Evolutionary conservation across 2,113 vertebrate genomes (phyloP).

Genomic region (Etia nguti): DNA sequence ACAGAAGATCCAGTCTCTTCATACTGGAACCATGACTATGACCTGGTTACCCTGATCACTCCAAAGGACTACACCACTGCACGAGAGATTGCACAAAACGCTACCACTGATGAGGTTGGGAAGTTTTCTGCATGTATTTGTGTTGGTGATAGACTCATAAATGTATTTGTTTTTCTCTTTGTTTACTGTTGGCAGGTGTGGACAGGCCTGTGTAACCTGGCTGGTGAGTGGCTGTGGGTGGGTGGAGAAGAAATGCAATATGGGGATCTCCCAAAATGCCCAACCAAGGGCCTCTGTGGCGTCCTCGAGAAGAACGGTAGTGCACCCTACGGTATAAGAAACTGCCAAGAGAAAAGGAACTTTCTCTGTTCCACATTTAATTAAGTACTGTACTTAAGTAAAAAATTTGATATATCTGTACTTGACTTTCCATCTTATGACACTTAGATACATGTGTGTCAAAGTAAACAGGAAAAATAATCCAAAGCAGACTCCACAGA

Average conservation of each 20-base stretch:
- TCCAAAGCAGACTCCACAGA: neutral
- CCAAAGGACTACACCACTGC: fast-evolving
- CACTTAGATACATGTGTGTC: neutral
- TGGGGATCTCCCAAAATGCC: neutral
- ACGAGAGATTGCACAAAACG: fast-evolving
- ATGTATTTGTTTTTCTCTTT: neutral
- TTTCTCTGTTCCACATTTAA: neutral
- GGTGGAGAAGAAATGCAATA: neutral
- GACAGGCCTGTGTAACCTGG: neutral
- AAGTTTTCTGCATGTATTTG: neutral
- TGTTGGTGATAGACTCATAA: neutral
- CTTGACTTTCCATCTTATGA: neutral
- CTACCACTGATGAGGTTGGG: neutral
- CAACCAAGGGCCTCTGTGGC: neutral
- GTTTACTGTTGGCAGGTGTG: neutral
- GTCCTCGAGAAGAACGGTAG: fast-evolving
- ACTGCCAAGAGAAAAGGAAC: neutral
- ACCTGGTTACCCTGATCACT: neutral
- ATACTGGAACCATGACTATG: neutral
- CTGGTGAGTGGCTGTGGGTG: neutral
- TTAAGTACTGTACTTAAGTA: neutral
- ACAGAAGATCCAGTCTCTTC: neutral
- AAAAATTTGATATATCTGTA: neutral
- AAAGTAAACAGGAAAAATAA: fast-evolving
- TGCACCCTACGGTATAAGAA: neutral